These are phyloP conservation scores for Ataeniobius toweri DNA, from an alignment of 2,797 vertebrate genomes.

Conservation along the genomic window DNA sequence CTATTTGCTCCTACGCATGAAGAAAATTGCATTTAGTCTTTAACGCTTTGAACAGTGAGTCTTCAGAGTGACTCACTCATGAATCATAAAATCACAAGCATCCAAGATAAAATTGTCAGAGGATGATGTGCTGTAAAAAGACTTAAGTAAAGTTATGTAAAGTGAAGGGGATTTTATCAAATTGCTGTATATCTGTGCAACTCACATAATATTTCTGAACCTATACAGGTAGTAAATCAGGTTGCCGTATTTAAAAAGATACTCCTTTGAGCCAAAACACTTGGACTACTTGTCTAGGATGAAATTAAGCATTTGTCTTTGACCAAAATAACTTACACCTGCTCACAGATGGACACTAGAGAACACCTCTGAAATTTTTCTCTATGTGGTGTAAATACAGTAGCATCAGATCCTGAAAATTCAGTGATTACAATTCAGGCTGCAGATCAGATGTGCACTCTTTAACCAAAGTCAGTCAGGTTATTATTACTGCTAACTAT, in stretches of 20 bases:
- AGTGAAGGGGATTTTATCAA: neutral
- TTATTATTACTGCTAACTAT: no score
- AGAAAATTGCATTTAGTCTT: constrained; percentile 11
- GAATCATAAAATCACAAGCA: constrained; percentile 6
- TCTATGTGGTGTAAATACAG: no score
- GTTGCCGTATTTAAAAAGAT: neutral
- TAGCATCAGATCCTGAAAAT: no score
- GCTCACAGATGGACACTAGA: no score
- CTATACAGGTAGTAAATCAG: neutral
- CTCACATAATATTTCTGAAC: neutral
- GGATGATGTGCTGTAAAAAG: neutral
- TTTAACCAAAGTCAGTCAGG: no score
- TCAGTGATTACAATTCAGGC: no score
- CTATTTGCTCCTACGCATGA: constrained; percentile 16
- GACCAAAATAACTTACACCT: no score
- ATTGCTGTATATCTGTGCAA: neutral
- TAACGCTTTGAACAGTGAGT: neutral
- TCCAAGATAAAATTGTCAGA: constrained; percentile 7
- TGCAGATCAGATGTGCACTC: no score
- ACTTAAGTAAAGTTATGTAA: neutral
- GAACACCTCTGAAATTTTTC: no score
- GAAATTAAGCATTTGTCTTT: neutral
- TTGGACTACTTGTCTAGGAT: neutral
- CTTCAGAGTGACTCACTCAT: constrained; percentile 1
- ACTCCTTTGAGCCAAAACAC: neutral